Evolutionary conservation across 2,113 vertebrate genomes (phyloP).

Genomic region (Arothron firmamentum): DNA sequence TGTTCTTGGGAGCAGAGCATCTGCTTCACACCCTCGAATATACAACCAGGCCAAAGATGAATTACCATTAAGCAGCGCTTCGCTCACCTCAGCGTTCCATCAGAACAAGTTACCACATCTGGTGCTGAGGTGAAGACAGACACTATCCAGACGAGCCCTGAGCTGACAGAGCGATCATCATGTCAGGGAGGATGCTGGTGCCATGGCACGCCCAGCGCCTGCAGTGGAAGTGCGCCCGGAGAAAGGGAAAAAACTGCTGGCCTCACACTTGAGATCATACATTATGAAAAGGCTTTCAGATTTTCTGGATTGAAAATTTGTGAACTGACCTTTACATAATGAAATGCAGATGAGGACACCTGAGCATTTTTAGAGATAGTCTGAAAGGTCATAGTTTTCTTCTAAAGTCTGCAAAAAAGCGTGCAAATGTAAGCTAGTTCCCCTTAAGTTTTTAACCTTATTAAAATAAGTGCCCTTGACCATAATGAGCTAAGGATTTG

Average conservation of each 20-base stretch:
- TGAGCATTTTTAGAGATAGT: constrained; percentile 6
- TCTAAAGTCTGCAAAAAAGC: neutral
- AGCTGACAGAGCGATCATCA: constrained; percentile 49
- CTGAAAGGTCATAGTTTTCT: constrained; percentile 27
- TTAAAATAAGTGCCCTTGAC: no score
- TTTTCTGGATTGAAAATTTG: constrained; percentile 8
- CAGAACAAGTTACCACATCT: constrained; percentile 31
- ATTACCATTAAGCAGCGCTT: constrained; percentile 24
- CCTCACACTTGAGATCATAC: constrained; percentile 5
- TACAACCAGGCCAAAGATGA: constrained; percentile 25
- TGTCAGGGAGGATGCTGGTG: constrained; percentile 32
- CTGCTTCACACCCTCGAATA: no score
- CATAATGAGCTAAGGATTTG: no score
- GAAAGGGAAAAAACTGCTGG: neutral
- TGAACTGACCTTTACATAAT: constrained; percentile 34
- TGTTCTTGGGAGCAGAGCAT: no score
- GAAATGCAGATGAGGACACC: constrained; percentile 31
- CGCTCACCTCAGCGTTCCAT: constrained; percentile 22
- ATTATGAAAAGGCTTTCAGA: constrained; percentile 2
- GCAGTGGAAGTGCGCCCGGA: neutral
- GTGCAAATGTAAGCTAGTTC: neutral
- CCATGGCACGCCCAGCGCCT: constrained; percentile 17
- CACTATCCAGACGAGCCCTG: neutral
- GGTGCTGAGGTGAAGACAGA: constrained; percentile 2
- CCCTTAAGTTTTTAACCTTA: no score